These are phyloP conservation scores for Seira musarum DNA, from an alignment of 2,888 invertebrate species.

Conservation along the genomic window DNA sequence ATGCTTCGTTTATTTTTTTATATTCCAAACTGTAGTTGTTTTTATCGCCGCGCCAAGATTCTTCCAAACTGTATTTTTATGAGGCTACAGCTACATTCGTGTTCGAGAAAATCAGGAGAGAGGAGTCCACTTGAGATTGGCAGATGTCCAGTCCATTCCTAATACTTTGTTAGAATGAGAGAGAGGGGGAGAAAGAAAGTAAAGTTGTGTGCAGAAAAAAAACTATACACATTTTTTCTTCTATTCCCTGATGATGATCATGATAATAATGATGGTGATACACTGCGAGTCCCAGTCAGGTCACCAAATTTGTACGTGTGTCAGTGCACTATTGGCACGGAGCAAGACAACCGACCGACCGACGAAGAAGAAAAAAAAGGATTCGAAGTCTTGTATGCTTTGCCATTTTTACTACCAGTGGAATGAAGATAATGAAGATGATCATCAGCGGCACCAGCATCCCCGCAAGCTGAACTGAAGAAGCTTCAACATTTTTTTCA, in stretches of 20 bases:
- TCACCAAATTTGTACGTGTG: constrained; percentile 19
- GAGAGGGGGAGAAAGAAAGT: not conserved
- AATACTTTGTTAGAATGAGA: constrained; percentile 13
- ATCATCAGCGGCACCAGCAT: constrained; percentile 22
- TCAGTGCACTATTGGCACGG: constrained; percentile 47
- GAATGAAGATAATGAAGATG: constrained; percentile 6
- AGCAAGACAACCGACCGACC: constrained; percentile 30
- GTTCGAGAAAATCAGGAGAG: constrained; percentile 9
- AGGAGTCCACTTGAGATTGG: constrained; percentile 54
- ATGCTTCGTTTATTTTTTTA: constrained; percentile 36
- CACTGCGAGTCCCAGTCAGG: constrained; percentile 3
- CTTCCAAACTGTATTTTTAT: constrained; percentile 18
- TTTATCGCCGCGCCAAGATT: constrained; percentile 26
- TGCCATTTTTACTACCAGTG: constrained; percentile 35
- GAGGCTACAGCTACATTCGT: constrained; percentile 15
- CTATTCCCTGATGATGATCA: constrained; percentile 12
- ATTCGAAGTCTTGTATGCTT: not conserved
- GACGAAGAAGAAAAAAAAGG: too few species aligned
- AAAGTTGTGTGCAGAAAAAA: not conserved
- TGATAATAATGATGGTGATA: constrained; percentile 18
- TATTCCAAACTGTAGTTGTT: constrained; percentile 15
- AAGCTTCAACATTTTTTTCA: constrained; percentile 17
- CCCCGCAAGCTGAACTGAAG: not conserved
- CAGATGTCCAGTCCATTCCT: constrained; percentile 54
- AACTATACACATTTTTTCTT: not conserved